phyloP scores from a whole-genome alignment of 2,888 invertebrate genomes.

The Heliconius ethilla region DNA sequence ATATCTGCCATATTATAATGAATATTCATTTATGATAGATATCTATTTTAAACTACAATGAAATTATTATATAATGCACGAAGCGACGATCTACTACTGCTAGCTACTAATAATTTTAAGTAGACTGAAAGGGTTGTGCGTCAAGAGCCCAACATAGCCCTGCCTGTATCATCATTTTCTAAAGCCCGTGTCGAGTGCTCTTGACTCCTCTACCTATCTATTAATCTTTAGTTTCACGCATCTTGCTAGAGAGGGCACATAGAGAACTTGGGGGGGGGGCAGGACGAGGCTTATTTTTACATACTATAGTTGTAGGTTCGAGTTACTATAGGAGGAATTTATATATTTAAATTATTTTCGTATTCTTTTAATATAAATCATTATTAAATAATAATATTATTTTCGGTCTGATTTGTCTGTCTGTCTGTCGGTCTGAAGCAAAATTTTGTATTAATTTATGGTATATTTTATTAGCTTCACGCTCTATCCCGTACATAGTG shows the following conservation, averaged over 20 bases:
- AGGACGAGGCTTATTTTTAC: no score
- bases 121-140: constrained; percentile 1
- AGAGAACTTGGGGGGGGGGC: neutral
- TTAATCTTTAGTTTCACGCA: constrained; percentile 3
- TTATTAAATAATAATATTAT: no score
- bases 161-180: constrained; percentile 7
- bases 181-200: constrained; percentile 9
- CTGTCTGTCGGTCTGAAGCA: no score
- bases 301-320: no score
- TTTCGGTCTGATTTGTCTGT: no score
- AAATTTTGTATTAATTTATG: no score
- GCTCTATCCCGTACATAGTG: no score
- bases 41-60: neutral
- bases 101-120: neutral
- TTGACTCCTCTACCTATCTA: neutral
- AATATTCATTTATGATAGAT: neutral
- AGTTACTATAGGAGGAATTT: no score
- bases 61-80: neutral
- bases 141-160: neutral
- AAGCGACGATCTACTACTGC: neutral
- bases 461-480: no score
- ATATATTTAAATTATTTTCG: no score
- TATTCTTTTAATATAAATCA: no score
- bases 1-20: no score
- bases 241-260: neutral